Evolutionary conservation across 2,888 invertebrate genomes (phyloP), one percentile per base, ranked within the genome.

Genomic region (Acanthococcus lagerstroemiae): DNA sequence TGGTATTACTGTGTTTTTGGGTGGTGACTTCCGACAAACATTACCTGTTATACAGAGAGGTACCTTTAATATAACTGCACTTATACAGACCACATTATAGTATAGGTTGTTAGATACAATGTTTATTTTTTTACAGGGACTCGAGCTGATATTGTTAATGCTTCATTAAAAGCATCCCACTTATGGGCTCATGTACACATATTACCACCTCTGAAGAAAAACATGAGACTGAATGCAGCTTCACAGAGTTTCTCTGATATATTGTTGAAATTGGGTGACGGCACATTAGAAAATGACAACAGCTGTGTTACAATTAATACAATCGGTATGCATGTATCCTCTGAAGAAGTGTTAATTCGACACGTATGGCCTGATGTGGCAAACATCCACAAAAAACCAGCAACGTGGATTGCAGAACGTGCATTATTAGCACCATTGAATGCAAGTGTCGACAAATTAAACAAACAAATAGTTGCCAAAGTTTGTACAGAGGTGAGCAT

Each of bases 181-280:
- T 6, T 65, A 50, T 67, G 58, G 65, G 48, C 21, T 37, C n/a
- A 56, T 37, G 37, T 37, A 3, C 2, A 30, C 46, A 44, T 67
- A 68, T 68, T 67, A 71, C 66, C 71, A 37, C 72, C 52, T 67
- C 67, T 19, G 68, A 73, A 46, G 71, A 26, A 70, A 69, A 73
- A 73, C 55, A 72, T 72, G 71, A 70, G 70, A 52, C 69, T 72
- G 48, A 68, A 70, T 69, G 66, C 72, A 68, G 70, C 69, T 57
- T 70, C 73, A 66, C 72, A 72, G 71, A 69, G 69, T 71, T 71
- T 72, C 58, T 72, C 71, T 45, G 70, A 72, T 66, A 69, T 71
- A 70, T 65, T 72, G 65, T 69, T 71, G 68, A 57, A 72, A 67
- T 70, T 72, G 63, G 71, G 71, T 26, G 63, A 71, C 69, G 71